Evolutionary conservation across 2,797 vertebrate genomes (phyloP).

Genomic region (Limnodromus scolopaceus): DNA sequence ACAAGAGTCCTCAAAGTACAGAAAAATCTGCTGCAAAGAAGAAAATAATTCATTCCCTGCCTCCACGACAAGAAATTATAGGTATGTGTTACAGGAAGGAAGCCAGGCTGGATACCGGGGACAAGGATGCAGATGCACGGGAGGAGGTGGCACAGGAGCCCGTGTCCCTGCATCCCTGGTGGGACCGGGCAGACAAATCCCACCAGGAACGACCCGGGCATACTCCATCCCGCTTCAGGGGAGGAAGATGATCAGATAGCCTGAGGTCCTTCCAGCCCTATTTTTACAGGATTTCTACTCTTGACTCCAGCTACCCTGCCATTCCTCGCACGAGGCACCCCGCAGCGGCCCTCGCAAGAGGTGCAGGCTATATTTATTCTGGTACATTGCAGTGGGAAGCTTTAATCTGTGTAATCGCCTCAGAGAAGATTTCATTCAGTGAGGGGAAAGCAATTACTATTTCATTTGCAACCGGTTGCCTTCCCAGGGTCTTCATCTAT

Average conservation of each 20-base stretch:
- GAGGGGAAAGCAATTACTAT: constrained; percentile 79
- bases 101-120: background rate
- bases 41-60: background rate
- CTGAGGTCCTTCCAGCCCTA: background rate
- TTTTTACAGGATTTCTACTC: background rate
- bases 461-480: constrained; percentile 74
- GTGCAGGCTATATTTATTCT: constrained; percentile 73
- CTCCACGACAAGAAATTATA: background rate
- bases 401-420: constrained; percentile 81
- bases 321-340: background rate
- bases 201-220: background rate
- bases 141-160: background rate
- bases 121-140: background rate
- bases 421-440: constrained; percentile 78
- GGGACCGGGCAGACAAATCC: background rate
- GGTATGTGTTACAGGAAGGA: background rate
- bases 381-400: constrained; percentile 69
- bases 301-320: background rate
- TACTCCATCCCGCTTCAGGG: background rate
- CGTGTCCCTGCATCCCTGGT: accelerated
- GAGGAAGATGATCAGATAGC: background rate
- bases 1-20: background rate
- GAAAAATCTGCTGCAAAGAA: background rate
- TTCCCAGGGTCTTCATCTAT: constrained; percentile 53
- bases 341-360: constrained; percentile 52